phyloP scores from a whole-genome alignment of 2,797 vertebrate genomes.

The Poecilia velifera region DNA sequence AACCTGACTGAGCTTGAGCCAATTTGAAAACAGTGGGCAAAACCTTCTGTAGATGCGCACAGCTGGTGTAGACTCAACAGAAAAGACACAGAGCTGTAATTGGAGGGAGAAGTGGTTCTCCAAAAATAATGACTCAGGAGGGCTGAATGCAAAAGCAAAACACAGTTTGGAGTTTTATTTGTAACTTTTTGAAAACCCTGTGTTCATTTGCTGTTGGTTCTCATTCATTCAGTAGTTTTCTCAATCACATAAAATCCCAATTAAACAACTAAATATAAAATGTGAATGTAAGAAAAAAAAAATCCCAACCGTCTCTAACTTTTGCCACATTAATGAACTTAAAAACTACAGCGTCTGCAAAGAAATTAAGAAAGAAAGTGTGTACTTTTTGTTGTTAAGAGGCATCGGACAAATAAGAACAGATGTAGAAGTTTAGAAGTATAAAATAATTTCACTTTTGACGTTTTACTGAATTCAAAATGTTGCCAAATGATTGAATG shows the following conservation, averaged over 20 bases:
- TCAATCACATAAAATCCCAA: not conserved
- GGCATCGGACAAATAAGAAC: too few relatives aligned
- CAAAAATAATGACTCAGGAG: not conserved
- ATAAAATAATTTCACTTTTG: too few relatives aligned
- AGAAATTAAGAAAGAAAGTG: too few relatives aligned
- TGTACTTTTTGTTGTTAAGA: too few relatives aligned
- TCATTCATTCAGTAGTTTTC: not conserved
- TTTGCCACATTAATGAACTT: too few relatives aligned
- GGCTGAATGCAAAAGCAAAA: not conserved
- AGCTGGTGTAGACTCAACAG: not conserved
- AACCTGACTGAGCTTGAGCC: not conserved
- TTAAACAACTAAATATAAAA: not conserved
- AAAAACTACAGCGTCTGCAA: too few relatives aligned
- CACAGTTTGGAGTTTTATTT: not conserved
- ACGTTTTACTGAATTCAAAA: too few relatives aligned
- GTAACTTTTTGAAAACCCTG: not conserved
- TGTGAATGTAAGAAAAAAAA: not conserved
- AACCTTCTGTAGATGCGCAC: not conserved
- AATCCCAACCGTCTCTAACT: not conserved
- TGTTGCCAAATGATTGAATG: too few relatives aligned
- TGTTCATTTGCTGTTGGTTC: not conserved
- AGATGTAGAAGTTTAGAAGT: too few relatives aligned
- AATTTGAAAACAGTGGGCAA: not conserved
- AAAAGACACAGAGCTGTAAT: not conserved
- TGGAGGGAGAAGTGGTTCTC: not conserved